Conservation (phyloP, 2,888 invertebrate species). For the Pogonocherus hispidulus region DNA sequence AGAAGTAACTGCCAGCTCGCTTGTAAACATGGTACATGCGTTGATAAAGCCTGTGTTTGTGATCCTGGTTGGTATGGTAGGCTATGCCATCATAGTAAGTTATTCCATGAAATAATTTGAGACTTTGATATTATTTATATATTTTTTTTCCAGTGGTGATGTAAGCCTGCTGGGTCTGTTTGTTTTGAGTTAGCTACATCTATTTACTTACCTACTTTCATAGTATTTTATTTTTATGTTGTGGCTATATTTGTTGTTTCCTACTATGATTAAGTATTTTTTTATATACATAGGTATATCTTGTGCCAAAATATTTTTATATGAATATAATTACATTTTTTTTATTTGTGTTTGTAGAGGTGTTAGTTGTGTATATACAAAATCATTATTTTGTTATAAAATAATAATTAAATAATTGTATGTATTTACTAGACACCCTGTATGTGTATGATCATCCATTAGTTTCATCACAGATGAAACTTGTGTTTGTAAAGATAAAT, state of each 20-base stretch:
- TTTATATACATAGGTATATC: conserved; percentile 22
- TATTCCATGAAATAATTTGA: conserved; percentile 2
- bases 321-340: conserved; percentile 43
- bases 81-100: conserved; percentile 82
- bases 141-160: conserved; percentile 48
- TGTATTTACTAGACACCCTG: no score
- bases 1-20: conserved; percentile 81
- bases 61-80: conserved; percentile 88
- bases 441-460: conserved; percentile 24
- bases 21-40: conserved; percentile 85
- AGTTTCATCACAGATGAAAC: not conserved
- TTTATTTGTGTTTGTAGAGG: conserved; percentile 35
- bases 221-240: not conserved
- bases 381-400: no score
- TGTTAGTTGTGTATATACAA: not conserved
- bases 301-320: conserved; percentile 47
- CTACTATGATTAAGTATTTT: not conserved
- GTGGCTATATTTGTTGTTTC: conserved; percentile 5
- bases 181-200: no score
- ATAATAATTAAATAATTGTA: no score
- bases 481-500: not conserved
- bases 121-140: conserved; percentile 17
- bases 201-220: not conserved
- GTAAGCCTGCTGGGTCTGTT: no score
- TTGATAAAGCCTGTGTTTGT: conserved; percentile 81